Base-by-base conservation (phyloP, 2,888 invertebrate species). In the Synanthedon andrenaeformis region DNA sequence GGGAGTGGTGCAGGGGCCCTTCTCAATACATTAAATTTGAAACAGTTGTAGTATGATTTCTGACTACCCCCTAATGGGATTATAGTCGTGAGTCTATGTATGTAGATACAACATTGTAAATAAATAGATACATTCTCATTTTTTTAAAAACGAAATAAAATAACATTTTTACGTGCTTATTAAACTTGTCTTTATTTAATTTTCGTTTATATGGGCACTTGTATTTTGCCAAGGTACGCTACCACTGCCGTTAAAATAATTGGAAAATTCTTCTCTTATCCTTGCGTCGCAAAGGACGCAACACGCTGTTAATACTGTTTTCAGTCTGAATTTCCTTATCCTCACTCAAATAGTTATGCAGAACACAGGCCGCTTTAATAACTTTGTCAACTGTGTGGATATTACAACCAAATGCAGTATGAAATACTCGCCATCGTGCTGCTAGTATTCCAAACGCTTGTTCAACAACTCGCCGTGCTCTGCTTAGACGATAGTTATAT, bases 201-300 rank as follows among this genome's bases (percentile, higher is more conserved):
- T 52, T 52, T 52, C 52, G 48, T 49, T 52, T 54, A 54, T 54
- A 54, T 54, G 54, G 54, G 54, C 54, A 54, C 54, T 54, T 54
- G 54, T 54, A 54, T 54, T 54, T 54, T 54, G 54, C 54, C 54
- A 51, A 51, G 54, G 54, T 54, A 54, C 54, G 54, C 54, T 54
- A 54, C 54, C 54, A 54, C 54, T 54, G 54, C 54, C 54, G 54
- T 54, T 54, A 54, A 53, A 49, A 23, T 23, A 23, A 23, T 23
- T 52, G 52, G 52, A 52, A 52, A 52, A 53, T 53, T 53, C 53
- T 53, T 53, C 53, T 53, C 53, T 53, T 53, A 53, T 53, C 50
- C 49, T 49, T n/a, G n/a, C n/a, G n/a, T n/a, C n/a, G n/a, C n/a
- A n/a, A n/a, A n/a, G n/a, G n/a, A n/a, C n/a, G n/a, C n/a, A n/a